A percentile compares a stretch with the other conserved stretches of the same genome.
phyloP scores from a whole-genome alignment of 2,113 vertebrate species.

The Microtus montanus region DNA sequence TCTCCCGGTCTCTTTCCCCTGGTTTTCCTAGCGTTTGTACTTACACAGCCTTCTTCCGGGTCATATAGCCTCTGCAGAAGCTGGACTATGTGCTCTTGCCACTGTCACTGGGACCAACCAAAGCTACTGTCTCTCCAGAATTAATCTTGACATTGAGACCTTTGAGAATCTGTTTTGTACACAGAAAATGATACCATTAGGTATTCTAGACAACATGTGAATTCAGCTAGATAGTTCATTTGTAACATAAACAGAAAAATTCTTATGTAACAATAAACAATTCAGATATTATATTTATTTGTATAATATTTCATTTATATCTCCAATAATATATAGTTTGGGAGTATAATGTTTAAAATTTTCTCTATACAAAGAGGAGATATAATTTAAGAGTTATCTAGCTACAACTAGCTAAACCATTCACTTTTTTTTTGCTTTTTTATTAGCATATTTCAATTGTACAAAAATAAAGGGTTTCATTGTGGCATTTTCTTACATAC shows the following conservation, averaged over 20 bases:
- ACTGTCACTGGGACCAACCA: slow-evolving; percentile 79
- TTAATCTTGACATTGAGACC: slow-evolving; percentile 78
- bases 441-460: background rate
- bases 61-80: slow-evolving; percentile 81
- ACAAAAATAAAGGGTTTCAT: background rate
- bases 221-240: background rate
- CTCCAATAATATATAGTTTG: background rate
- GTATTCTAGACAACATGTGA: background rate
- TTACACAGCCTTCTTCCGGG: slow-evolving; percentile 73
- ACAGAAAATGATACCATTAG: background rate
- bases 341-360: slow-evolving; percentile 24
- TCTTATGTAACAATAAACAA: slow-evolving; percentile 4
- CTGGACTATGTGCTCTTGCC: slow-evolving; percentile 80
- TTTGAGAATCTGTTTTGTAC: slow-evolving; percentile 74
- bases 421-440: background rate
- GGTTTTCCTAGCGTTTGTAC: background rate
- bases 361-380: background rate
- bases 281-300: slow-evolving; percentile 35
- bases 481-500: background rate
- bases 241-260: slow-evolving; percentile 27
- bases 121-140: slow-evolving; percentile 76
- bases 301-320: background rate
- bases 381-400: slow-evolving; percentile 17
- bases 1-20: no score
- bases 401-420: background rate